Evolutionary conservation across 2,113 vertebrate genomes (phyloP).

Genomic region (Hemicordylus capensis): DNA sequence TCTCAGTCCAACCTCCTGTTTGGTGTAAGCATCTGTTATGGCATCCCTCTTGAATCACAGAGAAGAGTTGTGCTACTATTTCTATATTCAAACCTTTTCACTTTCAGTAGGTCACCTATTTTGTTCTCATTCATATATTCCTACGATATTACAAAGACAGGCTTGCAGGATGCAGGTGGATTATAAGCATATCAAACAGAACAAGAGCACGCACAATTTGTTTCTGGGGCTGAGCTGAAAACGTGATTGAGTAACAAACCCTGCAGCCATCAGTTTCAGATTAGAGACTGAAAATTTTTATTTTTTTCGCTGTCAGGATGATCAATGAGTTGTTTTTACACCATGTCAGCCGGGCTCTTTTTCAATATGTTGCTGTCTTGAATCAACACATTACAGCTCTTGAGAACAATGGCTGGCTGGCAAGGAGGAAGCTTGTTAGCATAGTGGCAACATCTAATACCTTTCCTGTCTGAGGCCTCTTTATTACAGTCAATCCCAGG

Average conservation of each 20-base stretch:
- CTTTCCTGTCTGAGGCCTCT: constrained; percentile 27
- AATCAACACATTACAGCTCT: constrained; percentile 35
- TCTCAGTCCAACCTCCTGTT: too few relatives aligned
- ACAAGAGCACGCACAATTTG: fast-evolving
- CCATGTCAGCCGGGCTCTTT: constrained; percentile 32
- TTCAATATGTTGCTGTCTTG: constrained; percentile 25
- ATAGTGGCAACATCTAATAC: constrained; percentile 5
- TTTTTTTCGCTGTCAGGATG: constrained; percentile 46
- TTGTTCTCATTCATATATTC: not conserved
- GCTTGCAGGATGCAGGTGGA: constrained; percentile 15
- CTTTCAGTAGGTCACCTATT: not conserved
- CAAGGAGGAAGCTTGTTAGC: constrained; percentile 7
- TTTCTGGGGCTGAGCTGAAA: not conserved
- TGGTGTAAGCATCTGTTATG: too few relatives aligned
- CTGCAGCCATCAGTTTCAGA: constrained; percentile 27
- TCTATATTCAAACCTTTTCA: fast-evolving
- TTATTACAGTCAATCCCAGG: constrained; percentile 16
- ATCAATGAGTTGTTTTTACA: constrained; percentile 53
- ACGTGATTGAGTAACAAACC: constrained; percentile 28
- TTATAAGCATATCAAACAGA: not conserved
- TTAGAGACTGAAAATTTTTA: constrained; percentile 49
- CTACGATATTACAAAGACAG: not conserved
- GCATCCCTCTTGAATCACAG: too few relatives aligned
- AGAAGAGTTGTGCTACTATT: too few relatives aligned
- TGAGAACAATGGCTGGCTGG: not conserved